phyloP scores from a whole-genome alignment of 2,113 vertebrate species.

The Pampusana beccarii region DNA sequence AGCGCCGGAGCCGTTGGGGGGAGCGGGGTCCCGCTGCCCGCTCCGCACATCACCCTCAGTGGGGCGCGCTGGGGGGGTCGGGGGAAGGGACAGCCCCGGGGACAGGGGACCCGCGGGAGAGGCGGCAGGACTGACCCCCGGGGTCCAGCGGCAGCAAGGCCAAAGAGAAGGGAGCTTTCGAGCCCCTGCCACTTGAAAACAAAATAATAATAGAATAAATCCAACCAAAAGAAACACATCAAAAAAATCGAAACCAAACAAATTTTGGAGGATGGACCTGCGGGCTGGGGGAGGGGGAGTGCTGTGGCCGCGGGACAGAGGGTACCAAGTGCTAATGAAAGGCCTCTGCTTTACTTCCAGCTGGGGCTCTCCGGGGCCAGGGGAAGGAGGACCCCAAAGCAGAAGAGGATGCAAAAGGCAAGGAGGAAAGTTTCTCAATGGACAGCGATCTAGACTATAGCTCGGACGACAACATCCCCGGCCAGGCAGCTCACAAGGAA shows the following conservation, averaged over 20 bases:
- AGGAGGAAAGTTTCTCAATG: slow-evolving; percentile 94
- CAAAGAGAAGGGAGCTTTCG: background rate
- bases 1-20: background rate
- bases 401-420: slow-evolving; percentile 87
- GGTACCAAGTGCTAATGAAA: background rate
- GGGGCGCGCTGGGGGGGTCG: background rate
- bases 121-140: background rate
- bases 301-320: background rate
- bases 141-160: background rate
- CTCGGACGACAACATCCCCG: slow-evolving; percentile 91
- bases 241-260: too few relatives aligned
- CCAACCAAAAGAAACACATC: background rate
- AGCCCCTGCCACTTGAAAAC: background rate
- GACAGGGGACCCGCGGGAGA: background rate
- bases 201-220: background rate
- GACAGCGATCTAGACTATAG: slow-evolving; percentile 98
- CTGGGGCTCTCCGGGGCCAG: slow-evolving; percentile 78
- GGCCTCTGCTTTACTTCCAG: slow-evolving; percentile 64
- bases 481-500: slow-evolving; percentile 79
- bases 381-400: slow-evolving; percentile 85
- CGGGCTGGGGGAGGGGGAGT: fast-evolving
- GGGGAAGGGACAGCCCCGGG: background rate
- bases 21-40: background rate
- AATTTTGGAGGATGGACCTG: background rate
- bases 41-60: background rate